Evolutionary conservation across 2,113 vertebrate species (phyloP).

Genomic region (Hystrix cristata): DNA sequence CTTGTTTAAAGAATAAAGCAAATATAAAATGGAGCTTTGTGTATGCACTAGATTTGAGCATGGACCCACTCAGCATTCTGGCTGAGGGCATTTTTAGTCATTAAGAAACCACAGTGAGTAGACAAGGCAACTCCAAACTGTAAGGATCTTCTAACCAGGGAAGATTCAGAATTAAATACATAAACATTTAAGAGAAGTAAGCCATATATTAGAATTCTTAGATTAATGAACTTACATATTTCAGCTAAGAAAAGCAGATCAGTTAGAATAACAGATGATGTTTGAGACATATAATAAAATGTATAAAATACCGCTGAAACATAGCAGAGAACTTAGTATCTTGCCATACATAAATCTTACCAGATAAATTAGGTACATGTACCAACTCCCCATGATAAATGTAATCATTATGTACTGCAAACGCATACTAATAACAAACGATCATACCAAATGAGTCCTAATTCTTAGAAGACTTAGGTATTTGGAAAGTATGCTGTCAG

Average conservation of each 20-base stretch:
- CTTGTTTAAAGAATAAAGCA: constrained; percentile 41
- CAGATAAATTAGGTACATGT: not conserved
- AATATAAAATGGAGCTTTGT: constrained; percentile 8
- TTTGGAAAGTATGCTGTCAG: not conserved
- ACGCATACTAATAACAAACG: too few relatives aligned
- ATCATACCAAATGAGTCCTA: too few relatives aligned
- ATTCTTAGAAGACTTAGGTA: not conserved
- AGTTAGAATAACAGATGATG: constrained; percentile 8
- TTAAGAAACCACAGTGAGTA: not conserved
- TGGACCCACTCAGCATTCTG: not conserved
- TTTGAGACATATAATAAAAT: not conserved
- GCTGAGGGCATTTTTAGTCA: not conserved
- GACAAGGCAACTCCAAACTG: not conserved
- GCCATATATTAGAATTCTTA: not conserved
- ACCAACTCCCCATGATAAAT: too few relatives aligned
- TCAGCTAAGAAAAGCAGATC: constrained; percentile 15
- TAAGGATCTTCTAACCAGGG: not conserved
- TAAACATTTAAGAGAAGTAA: constrained; percentile 29
- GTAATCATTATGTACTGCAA: too few relatives aligned
- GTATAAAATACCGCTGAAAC: not conserved
- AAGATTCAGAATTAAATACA: constrained; percentile 16
- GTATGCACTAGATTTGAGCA: not conserved
- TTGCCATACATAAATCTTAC: not conserved
- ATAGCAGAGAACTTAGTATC: not conserved
- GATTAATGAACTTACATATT: not conserved